phyloP scores from a whole-genome alignment of 2,888 invertebrate genomes.

The Pollenia amentaria region DNA sequence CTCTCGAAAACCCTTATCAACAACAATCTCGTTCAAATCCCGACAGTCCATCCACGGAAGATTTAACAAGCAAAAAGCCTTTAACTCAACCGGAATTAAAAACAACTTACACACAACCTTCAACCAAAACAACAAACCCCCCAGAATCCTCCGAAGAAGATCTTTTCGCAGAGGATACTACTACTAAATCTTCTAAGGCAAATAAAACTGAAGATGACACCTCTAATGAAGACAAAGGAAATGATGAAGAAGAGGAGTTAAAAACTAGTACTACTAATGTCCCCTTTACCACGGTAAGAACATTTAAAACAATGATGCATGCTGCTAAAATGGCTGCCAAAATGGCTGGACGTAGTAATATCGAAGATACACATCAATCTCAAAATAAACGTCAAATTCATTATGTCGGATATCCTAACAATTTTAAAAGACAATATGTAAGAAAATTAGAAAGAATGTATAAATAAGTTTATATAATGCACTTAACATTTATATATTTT shows the following conservation, averaged over 20 bases:
- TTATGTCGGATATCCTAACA: background rate
- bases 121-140: background rate
- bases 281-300: background rate
- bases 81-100: background rate
- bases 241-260: background rate
- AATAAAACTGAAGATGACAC: background rate
- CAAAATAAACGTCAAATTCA: constrained; percentile 39
- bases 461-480: background rate
- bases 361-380: background rate
- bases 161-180: constrained; percentile 32
- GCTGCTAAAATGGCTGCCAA: constrained; percentile 40
- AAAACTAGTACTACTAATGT: background rate
- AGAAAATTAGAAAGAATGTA: constrained; percentile 36
- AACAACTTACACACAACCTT: background rate
- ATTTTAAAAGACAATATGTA: constrained; percentile 48
- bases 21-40: background rate
- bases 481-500: background rate
- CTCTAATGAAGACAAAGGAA: background rate
- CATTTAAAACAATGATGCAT: constrained; percentile 56
- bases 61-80: background rate
- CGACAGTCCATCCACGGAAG: background rate
- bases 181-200: background rate
- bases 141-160: constrained; percentile 31
- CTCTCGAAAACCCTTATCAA: background rate
- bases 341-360: background rate